Evolutionary conservation across 2,113 vertebrate genomes (phyloP).

Genomic region (Raphicerus campestris): DNA sequence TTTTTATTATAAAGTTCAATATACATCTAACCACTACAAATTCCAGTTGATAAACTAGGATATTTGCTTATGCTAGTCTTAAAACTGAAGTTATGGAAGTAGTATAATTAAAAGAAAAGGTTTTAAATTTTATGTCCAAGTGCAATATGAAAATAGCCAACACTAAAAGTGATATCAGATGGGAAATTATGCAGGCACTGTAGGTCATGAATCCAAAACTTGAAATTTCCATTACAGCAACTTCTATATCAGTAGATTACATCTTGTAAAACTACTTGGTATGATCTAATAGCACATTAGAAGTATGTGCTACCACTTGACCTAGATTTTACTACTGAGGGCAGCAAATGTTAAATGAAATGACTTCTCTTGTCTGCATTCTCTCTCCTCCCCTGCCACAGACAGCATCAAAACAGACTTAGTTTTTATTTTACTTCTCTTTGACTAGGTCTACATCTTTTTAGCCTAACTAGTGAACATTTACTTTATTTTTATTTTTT

Average conservation of each 20-base stretch:
- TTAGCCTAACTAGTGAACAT: slow-evolving; percentile 40
- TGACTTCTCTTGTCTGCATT: background rate
- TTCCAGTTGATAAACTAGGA: background rate
- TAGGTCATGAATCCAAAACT: background rate
- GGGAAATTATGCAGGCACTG: background rate
- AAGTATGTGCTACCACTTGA: background rate
- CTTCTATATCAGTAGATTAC: slow-evolving; percentile 38
- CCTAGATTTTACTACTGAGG: background rate
- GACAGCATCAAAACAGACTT: slow-evolving; percentile 28
- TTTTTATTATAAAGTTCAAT: slow-evolving; percentile 14
- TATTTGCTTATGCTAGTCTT: background rate
- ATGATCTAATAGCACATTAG: background rate
- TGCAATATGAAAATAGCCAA: background rate
- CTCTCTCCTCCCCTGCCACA: background rate
- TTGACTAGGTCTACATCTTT: background rate
- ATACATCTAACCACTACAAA: slow-evolving; percentile 18
- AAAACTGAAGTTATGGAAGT: slow-evolving; percentile 32
- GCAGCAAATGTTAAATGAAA: background rate
- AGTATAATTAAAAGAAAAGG: slow-evolving; percentile 43
- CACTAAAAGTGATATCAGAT: background rate
- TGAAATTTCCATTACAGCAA: slow-evolving; percentile 19
- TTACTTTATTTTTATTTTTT: background rate
- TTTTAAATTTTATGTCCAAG: slow-evolving; percentile 19
- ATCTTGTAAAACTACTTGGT: slow-evolving; percentile 50
- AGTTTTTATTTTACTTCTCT: slow-evolving; percentile 58